Percentiles rank a stretch among this genome's conserved stretches.
These are phyloP conservation scores for Chloroclystis v-ata DNA, from an alignment of 2,888 invertebrate genomes.

Conservation along the genomic window DNA sequence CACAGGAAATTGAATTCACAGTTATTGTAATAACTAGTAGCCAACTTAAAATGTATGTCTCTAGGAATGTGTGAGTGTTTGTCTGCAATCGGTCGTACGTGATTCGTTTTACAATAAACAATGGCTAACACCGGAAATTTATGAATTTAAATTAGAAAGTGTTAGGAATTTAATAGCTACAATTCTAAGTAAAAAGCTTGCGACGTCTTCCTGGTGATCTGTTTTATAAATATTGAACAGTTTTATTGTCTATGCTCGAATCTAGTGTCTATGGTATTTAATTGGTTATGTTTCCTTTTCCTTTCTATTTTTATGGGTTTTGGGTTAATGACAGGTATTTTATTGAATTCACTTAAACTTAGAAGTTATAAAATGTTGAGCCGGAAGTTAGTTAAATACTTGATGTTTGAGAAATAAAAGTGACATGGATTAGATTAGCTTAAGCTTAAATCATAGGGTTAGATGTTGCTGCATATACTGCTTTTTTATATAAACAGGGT, in stretches of 20 bases:
- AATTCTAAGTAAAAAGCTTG: conserved; percentile 31
- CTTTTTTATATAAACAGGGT: no score
- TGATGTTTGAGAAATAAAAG: neutral
- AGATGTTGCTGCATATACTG: no score
- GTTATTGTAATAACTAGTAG: conserved; percentile 31
- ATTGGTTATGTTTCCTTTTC: conserved; percentile 36
- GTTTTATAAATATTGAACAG: conserved; percentile 60
- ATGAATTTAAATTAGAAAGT: conserved; percentile 78
- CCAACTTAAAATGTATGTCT: conserved; percentile 44
- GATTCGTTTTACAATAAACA: conserved; percentile 56
- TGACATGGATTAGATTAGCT: no score
- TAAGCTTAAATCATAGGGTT: no score
- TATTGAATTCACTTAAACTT: neutral
- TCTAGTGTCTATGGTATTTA: conserved; percentile 27
- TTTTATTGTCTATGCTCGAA: conserved; percentile 45
- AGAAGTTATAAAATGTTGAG: neutral
- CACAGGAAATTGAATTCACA: conserved; percentile 23
- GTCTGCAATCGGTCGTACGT: conserved; percentile 71
- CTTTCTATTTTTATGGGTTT: conserved; percentile 29
- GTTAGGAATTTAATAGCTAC: conserved; percentile 70
- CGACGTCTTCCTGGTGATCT: conserved; percentile 49
- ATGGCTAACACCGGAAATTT: conserved; percentile 74
- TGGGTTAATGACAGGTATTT: conserved; percentile 10
- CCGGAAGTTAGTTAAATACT: conserved; percentile 4
- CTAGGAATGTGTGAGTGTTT: conserved; percentile 47